Base-by-base conservation (phyloP, 2,113 vertebrate genomes). In the Catharus minimus region DNA sequence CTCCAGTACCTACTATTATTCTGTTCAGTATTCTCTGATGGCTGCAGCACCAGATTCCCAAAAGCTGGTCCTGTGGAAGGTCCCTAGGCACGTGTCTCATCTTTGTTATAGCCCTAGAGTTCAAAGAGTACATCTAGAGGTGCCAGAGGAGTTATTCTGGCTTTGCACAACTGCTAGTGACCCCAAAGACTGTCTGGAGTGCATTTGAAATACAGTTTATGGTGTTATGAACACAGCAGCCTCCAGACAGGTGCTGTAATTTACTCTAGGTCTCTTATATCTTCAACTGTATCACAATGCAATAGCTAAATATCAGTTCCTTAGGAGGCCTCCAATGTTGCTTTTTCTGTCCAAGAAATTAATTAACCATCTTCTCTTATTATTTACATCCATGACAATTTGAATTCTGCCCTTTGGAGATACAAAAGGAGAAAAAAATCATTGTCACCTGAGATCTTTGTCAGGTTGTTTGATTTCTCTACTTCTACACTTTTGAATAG, bases 1-100 rank as follows among this genome's bases (percentile, higher is more conserved):
- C 75, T 91, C 53, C 33, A 61, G 21, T 94, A 95, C 90, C 89
- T 90, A 85, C 69, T 39, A 58, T 60, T 90, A 23, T 82, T 73
- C 62, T 18, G 2, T 74, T 57, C 55, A 66, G 32, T 46, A 43
- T 72, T 60, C 65, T 83, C 72, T 50, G 18, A 55, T 21, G 26
- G 39, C 60, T 27, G 16, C 1, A 4, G 57, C 50, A 86, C 20
- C 38, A 62, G 43, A 44, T 30, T 66, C 52, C 32, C 55, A 69
- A 90, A 88, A 28, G 19, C 17, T n/a, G 36, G 56, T 71, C 79
- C 46, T 38, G 13, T 38, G 20, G 36, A 92, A 89, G 17, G 39
- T 78, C 75, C 20, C 15, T 1, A 6, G 46, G n/a, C 2, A 6
- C 5, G 7, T 7, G 11, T 24, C 50, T 74, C 72, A 28, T 79